phyloP scores from a whole-genome alignment of 1,140 invertebrate genomes.

The Aphis craccivora region DNA sequence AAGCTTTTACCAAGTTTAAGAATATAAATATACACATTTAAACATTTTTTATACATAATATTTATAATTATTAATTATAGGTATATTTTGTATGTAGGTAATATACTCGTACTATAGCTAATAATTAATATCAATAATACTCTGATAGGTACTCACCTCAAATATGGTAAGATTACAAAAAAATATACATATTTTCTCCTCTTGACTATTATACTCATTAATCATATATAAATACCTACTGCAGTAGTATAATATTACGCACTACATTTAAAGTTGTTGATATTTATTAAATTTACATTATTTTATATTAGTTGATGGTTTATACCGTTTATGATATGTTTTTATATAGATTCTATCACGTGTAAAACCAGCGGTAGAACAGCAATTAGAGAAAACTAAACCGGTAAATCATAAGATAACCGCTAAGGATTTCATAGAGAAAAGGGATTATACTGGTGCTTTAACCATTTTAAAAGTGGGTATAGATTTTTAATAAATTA shows the following conservation, averaged over 20 bases:
- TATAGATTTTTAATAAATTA: constrained; percentile 63
- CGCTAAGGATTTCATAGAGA: constrained; percentile 89
- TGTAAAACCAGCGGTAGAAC: constrained; percentile 72
- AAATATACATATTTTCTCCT: background rate
- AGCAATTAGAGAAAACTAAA: constrained; percentile 61
- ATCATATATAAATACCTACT: no score
- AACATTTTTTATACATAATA: background rate
- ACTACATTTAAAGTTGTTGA: background rate
- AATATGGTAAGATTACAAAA: background rate
- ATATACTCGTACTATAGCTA: background rate
- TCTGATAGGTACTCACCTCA: no score
- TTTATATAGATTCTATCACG: constrained; percentile 73
- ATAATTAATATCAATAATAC: background rate
- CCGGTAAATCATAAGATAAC: constrained; percentile 62
- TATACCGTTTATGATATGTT: background rate
- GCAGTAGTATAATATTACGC: background rate
- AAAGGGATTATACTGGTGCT: constrained; percentile 92
- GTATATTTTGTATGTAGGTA: background rate
- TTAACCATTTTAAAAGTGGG: constrained; percentile 87
- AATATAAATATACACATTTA: background rate
- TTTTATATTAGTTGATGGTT: background rate
- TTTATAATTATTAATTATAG: background rate
- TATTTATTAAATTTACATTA: background rate
- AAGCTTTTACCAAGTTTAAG: background rate
- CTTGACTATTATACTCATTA: background rate